Base-by-base conservation (phyloP, 2,797 vertebrate species). In the Sylvia borin region DNA sequence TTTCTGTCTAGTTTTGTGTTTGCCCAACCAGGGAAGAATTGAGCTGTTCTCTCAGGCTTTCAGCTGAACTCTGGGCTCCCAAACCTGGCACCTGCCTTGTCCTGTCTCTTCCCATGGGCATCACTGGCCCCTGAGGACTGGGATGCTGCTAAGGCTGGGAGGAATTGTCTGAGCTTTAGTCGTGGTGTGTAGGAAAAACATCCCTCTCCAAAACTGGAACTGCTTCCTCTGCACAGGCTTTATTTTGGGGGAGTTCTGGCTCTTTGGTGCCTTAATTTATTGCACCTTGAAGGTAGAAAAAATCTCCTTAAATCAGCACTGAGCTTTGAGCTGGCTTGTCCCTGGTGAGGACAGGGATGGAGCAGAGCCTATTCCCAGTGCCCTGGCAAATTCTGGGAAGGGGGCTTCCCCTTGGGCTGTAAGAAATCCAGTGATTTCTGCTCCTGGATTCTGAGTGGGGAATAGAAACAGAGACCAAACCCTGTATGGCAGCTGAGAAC, bases 261-360 rank as follows among this genome's bases (percentile, higher is more conserved):
- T 68, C 60, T 78, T 84, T 10, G 80, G 80, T 90, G 95, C 94
- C 93, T 95, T 97, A 62, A 60, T 47, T 68, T 81, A 66, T 40
- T 62, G 92, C 92, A 94, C 79, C 92, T 84, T 74, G 66, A 68
- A 67, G 54, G 34, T 80, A 26, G 58, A 61, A 76, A 71, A 57
- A 32, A n/a, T 25, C 36, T 74, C 43, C n/a, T 82, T 32, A 18
- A 50, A 11, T 42, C 54, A 15, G 53, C 1, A 17, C 88, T 90
- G 78, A 78, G 27, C 13, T 43, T 20, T 17, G 16, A 60, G 20
- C 38, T 75, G 0, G 11, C 11, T 36, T 13, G 18, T 65, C 16
- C 43, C 38, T 24, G 19, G 25, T 9, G 29, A 31, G 80, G 38
- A n/a, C 64, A 68, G 40, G 38, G 48, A 54, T 5, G 20, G 16